phyloP scores from a whole-genome alignment of 2,888 invertebrate genomes.

The Drosophila robusta region DNA sequence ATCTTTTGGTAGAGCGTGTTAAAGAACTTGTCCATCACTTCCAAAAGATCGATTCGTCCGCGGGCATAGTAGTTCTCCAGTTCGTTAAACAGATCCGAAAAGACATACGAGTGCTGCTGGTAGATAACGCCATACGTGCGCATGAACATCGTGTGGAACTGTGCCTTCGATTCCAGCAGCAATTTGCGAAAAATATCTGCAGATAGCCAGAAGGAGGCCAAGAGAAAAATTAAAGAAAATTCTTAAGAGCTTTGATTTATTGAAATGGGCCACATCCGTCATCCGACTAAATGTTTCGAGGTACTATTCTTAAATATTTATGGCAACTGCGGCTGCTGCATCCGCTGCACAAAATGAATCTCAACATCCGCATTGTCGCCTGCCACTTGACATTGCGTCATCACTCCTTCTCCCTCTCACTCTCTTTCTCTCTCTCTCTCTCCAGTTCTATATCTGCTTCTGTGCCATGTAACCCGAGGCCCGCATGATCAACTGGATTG shows the following conservation, averaged over 20 bases:
- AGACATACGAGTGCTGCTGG: constrained; percentile 96
- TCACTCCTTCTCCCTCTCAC: background rate
- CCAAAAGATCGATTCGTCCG: constrained; percentile 93
- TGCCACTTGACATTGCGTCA: constrained; percentile 44
- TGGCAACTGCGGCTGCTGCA: constrained; percentile 49
- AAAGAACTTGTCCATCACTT: constrained; percentile 97
- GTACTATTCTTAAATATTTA: constrained; percentile 51
- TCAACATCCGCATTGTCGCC: constrained; percentile 73
- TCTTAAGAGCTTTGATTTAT: constrained; percentile 9
- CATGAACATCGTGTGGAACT: constrained; percentile 98
- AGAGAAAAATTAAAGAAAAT: constrained; percentile 33
- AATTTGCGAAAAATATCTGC: constrained; percentile 96
- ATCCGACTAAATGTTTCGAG: constrained; percentile 50
- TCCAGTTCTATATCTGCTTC: background rate
- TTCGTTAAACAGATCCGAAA: constrained; percentile 95
- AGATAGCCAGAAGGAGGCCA: constrained; percentile 74
- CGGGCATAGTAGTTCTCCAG: constrained; percentile 95
- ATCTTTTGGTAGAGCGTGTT: constrained; percentile 96
- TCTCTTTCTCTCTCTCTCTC: background rate
- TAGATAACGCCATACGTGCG: constrained; percentile 97
- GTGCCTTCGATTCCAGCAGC: constrained; percentile 92
- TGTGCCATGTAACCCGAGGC: constrained; percentile 52
- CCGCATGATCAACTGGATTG: constrained; percentile 47
- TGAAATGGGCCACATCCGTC: constrained; percentile 61
- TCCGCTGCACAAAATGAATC: constrained; percentile 65